Evolutionary conservation across 2,113 vertebrate genomes (phyloP), one percentile per base, ranked within the genome.

Genomic region (human (Homo sapiens)): DNA sequence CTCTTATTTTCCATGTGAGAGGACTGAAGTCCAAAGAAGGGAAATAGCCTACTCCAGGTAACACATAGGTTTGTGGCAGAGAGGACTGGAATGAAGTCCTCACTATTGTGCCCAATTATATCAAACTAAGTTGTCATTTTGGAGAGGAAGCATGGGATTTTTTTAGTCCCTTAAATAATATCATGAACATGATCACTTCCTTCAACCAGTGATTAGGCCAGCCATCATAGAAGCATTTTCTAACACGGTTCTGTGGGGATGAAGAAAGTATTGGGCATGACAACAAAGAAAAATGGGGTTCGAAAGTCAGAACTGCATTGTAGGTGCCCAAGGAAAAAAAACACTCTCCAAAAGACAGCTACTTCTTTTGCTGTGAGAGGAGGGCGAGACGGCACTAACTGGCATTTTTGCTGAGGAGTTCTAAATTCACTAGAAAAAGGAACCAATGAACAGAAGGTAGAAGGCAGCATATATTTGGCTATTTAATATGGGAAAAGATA

Each of bases 141-240:
- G 38, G 6, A 13, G 45, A 61, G 32, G 2, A 35, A 64, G 35
- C 0, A 6, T 23, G 16, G 17, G 2, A 1, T n/a, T 18, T 55
- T 81, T 76, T 83, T 59, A 55, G n/a, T 70, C 12, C 8, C 11
- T 96, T 72, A 90, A 79, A 38, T 90, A 10, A 90, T 55, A 93
- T 83, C 18, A 78, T 89, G 45, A 40, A 87, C 50, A 94, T 43
- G 25, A 59, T n/a, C 11, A 89, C 50, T 83, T 92, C 50, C 32
- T 94, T 9, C 16, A 61, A 30, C 43, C 23, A n/a, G 35, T 89
- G 38, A 20, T 66, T 87, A 76, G 38, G 23, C n/a, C 10, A 86
- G 38, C n/a, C 25, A 86, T 38, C 18, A 79, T 18, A 52, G 6
- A 81, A 45, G 20, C 10, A 68, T 76, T 87, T 87, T 52, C 32